A percentile compares a stretch with the other conserved stretches of the same genome.
Evolutionary conservation across 2,797 vertebrate genomes (phyloP).

Genomic region (Poeciliopsis turneri): DNA sequence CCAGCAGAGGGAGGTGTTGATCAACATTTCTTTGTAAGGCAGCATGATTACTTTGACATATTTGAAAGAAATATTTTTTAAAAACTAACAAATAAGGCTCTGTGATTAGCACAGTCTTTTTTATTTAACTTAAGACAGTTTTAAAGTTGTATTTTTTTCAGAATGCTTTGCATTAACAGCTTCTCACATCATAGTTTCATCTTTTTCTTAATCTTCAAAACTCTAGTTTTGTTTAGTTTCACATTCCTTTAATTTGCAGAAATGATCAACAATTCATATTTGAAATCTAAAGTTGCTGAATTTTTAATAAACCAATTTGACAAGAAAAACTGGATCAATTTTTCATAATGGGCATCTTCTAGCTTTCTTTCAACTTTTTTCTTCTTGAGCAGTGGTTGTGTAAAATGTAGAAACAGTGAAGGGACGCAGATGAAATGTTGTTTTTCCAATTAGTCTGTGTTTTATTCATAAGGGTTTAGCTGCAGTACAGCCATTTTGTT

Average conservation of each 20-base stretch:
- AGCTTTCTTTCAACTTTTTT: background rate
- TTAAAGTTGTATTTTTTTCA: background rate
- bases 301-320: background rate
- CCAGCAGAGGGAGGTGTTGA: conserved; percentile 52
- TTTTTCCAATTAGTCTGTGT: background rate
- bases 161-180: background rate
- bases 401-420: background rate
- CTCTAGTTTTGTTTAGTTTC: background rate
- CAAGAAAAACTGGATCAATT: background rate
- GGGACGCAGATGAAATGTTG: background rate
- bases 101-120: background rate
- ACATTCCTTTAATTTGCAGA: background rate
- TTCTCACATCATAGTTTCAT: background rate
- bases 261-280: background rate
- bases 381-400: background rate
- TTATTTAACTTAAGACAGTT: no score
- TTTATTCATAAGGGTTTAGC: background rate
- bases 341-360: background rate
- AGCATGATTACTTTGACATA: background rate
- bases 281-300: background rate
- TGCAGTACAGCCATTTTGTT: background rate
- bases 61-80: background rate
- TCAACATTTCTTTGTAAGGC: conserved; percentile 8
- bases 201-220: background rate
- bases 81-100: background rate